Evolutionary conservation across 2,888 invertebrate genomes (phyloP), one percentile per base, ranked within the genome.

Genomic region (Trissolcus japonicus): DNA sequence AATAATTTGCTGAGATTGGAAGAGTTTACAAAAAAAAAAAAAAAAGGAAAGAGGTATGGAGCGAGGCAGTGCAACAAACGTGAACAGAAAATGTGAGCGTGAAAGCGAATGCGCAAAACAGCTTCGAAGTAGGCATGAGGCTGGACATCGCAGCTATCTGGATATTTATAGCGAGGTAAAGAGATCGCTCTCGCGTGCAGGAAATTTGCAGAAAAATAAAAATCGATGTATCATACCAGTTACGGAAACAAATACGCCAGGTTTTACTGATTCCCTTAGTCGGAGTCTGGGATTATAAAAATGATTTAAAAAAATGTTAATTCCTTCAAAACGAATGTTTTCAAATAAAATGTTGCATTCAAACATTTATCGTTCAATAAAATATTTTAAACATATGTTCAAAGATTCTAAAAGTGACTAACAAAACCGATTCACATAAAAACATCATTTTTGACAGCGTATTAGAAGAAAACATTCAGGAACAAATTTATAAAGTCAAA

Each of bases 151-250:
- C 53, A 53, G 69, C 66, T 71, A 71, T 56, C 66, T 41, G 62
- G 67, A 76, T 76, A 76, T 69, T 71, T 71, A 71, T 67, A 68
- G 77, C 62, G 46, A 46, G 62, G 66, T 57, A 76, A 71, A 76
- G 66, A 71, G 68, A 75, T 76, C 76, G 76, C 62, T 76, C 76
- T 76, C 67, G 76, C 76, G 71, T 76, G 76, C 71, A 76, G 67
- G 56, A 71, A 71, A 71, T 66, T 61, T 11, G 57, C 62, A 46
- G 57, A 67, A 74, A 74, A 67, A 69, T 60, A 76, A 69, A 65
- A 76, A 69, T 67, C 60, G 43, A 61, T 60, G 48, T 21, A 50
- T 46, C 66, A 61, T 67, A 51, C 35, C 61, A 62, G 53, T 11
- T n/a, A 46, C 16, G 43, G 17, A 60, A 68, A 68, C 59, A 53